phyloP scores from a whole-genome alignment of 2,888 invertebrate species.

The Lasius platythorax region DNA sequence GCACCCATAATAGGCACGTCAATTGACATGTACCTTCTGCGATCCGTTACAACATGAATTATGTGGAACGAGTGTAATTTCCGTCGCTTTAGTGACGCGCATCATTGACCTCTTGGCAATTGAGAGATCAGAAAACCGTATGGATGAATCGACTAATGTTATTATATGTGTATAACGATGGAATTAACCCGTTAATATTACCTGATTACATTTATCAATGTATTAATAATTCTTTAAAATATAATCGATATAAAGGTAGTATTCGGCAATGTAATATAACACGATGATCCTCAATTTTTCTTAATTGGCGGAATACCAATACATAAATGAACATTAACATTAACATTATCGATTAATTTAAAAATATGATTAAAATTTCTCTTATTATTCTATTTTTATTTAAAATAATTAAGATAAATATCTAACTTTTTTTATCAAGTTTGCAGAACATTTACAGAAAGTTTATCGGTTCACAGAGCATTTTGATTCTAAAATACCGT shows the following conservation, averaged over 20 bases:
- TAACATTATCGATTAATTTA: not conserved
- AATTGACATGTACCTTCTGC: conserved; percentile 46
- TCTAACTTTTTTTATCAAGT: not conserved
- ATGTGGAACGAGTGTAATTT: conserved; percentile 32
- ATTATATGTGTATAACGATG: not conserved
- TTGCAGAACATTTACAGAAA: not conserved
- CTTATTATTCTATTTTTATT: not conserved
- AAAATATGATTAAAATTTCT: not conserved
- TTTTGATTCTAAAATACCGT: not conserved
- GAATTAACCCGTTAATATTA: not conserved
- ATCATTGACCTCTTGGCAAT: conserved; percentile 39
- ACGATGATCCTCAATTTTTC: not conserved
- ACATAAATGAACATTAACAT: not conserved
- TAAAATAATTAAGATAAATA: conserved; percentile 1
- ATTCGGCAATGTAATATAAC: not conserved
- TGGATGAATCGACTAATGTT: not conserved
- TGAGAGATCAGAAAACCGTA: not conserved
- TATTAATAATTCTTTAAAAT: not conserved
- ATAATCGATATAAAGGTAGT: not conserved
- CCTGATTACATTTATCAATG: not conserved
- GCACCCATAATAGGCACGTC: conserved; percentile 39
- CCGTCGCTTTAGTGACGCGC: conserved; percentile 31
- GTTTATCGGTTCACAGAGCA: not conserved
- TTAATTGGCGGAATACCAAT: not conserved
- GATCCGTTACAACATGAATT: conserved; percentile 47